Percentiles rank a stretch among this genome's conserved stretches.
phyloP scores from a whole-genome alignment of 2,113 vertebrate species.

The Arothron firmamentum region DNA sequence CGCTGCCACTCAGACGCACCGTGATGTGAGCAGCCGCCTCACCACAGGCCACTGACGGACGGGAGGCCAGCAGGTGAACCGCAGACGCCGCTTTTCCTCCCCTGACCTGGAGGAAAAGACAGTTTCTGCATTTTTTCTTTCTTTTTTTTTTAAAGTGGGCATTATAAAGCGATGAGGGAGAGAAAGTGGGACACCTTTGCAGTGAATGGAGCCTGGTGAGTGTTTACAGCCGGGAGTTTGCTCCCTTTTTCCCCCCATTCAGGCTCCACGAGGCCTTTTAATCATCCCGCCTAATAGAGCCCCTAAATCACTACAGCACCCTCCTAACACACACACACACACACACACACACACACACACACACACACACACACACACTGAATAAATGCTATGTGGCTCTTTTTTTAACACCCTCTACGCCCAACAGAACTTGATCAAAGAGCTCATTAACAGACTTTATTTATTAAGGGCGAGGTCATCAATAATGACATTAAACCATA shows the following conservation, averaged over 20 bases:
- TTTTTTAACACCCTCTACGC: not conserved
- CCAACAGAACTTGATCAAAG: not conserved
- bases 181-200: constrained; percentile 39
- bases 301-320: constrained; percentile 53
- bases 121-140: not conserved
- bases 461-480: not conserved
- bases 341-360: too few relatives aligned
- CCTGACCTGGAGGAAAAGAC: constrained; percentile 12
- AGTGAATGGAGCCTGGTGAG: constrained; percentile 10
- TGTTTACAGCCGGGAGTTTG: constrained; percentile 29
- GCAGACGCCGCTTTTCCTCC: not conserved
- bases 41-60: constrained; percentile 60
- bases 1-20: constrained; percentile 71
- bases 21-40: constrained; percentile 67
- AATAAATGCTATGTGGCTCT: not conserved
- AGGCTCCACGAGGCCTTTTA: constrained; percentile 28
- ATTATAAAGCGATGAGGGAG: constrained; percentile 3
- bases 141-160: constrained; percentile 3
- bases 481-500: constrained; percentile 1
- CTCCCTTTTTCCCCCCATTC: constrained; percentile 3
- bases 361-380: too few relatives aligned
- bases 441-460: not conserved
- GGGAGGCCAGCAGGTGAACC: not conserved
- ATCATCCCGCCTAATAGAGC: constrained; percentile 42
- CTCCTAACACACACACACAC: constrained; percentile 33